Evolutionary conservation across 2,113 vertebrate species (phyloP).

Genomic region (Bubo bubo): DNA sequence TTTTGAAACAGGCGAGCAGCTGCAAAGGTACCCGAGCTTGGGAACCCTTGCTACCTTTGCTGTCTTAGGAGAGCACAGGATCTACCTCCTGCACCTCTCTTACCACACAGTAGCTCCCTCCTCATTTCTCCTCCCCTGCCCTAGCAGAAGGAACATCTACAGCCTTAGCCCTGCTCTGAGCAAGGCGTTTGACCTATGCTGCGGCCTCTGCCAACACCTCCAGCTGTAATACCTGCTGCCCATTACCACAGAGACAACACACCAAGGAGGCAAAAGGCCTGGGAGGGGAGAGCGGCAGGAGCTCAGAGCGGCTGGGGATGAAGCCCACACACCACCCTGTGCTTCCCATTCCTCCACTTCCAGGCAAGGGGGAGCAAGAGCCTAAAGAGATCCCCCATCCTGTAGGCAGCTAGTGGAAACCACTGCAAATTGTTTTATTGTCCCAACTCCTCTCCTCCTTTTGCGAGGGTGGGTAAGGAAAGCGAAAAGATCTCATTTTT

Average conservation of each 20-base stretch:
- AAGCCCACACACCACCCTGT: neutral
- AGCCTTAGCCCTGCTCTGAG: neutral
- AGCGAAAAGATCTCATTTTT: neutral
- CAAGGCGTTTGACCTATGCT: neutral
- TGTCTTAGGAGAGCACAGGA: neutral
- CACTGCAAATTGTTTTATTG: neutral
- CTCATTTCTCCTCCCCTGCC: neutral
- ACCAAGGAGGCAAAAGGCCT: neutral
- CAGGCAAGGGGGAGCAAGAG: neutral
- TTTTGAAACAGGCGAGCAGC: neutral
- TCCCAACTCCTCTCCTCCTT: neutral
- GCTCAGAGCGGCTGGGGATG: neutral
- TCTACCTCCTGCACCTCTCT: neutral
- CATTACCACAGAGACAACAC: neutral
- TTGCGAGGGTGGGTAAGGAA: neutral
- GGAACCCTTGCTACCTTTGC: neutral
- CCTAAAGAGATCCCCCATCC: neutral
- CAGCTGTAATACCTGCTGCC: neutral
- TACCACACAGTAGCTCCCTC: neutral
- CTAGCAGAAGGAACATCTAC: neutral
- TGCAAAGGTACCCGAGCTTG: neutral
- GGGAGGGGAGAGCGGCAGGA: conserved; percentile 20
- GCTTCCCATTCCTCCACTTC: neutral
- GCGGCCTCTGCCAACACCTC: neutral
- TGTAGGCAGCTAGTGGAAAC: neutral